A percentile compares a stretch with the other conserved stretches of the same genome.
These are phyloP conservation scores for Enteromius argenteus DNA, from an alignment of 2,797 vertebrate genomes.

Conservation along the genomic window DNA sequence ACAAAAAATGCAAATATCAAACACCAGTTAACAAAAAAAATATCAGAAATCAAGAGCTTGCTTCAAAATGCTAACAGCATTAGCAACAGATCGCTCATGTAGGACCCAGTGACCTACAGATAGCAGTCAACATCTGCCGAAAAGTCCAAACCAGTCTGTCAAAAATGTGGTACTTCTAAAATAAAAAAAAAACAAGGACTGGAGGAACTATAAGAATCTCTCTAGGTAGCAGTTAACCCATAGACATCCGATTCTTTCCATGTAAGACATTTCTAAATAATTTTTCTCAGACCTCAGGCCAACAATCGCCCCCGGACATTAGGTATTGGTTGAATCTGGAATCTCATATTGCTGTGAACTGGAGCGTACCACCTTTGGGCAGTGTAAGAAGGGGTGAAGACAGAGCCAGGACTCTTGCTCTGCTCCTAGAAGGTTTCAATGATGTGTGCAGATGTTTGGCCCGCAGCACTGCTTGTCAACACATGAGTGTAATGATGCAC, in stretches of 20 bases:
- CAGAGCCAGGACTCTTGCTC: conserved; percentile 43
- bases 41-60: conserved; percentile 3
- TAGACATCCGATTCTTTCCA: conserved; percentile 44
- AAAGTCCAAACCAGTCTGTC: conserved; percentile 46
- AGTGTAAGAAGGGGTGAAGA: conserved; percentile 43
- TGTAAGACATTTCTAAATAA: conserved; percentile 45
- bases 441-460: conserved; percentile 62
- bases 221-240: conserved; percentile 47
- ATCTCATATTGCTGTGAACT: conserved; percentile 54
- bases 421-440: conserved; percentile 53
- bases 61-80: conserved; percentile 19
- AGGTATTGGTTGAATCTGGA: conserved; percentile 53
- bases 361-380: conserved; percentile 59
- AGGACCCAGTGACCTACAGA: conserved; percentile 40
- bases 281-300: conserved; percentile 39
- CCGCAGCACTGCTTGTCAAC: conserved; percentile 55
- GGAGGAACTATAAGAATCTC: conserved; percentile 47
- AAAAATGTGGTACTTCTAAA: conserved; percentile 21
- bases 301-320: conserved; percentile 48
- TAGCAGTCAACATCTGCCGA: conserved; percentile 48
- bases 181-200: conserved; percentile 3
- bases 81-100: conserved; percentile 3
- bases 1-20: neutral
- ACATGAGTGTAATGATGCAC: conserved; percentile 53
- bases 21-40: neutral